These are phyloP conservation scores for Brenthis hecate DNA, from an alignment of 2,888 invertebrate genomes.

Conservation along the genomic window DNA sequence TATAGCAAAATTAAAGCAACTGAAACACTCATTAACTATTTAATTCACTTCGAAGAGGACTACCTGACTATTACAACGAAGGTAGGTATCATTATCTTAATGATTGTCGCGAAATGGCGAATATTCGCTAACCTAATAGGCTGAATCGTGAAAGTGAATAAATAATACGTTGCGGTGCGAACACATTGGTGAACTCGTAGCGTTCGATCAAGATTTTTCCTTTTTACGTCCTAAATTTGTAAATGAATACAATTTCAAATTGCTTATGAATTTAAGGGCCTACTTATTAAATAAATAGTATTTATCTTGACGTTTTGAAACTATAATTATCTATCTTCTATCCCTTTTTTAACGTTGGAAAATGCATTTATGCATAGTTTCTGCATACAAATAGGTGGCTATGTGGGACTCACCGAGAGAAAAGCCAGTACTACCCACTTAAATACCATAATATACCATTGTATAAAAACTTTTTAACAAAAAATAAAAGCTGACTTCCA, in stretches of 20 bases:
- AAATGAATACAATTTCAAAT: background rate
- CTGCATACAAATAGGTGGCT: no score
- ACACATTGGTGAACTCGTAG: constrained; percentile 16
- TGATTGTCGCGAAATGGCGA: constrained; percentile 46
- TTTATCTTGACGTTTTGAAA: no score
- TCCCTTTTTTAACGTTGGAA: no score
- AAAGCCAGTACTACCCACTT: no score
- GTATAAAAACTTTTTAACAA: no score
- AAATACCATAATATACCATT: no score
- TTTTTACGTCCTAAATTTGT: background rate
- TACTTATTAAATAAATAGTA: no score
- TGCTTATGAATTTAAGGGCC: background rate
- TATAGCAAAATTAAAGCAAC: constrained; percentile 36
- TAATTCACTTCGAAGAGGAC: constrained; percentile 35
- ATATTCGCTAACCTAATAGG: constrained; percentile 56
- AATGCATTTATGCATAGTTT: no score
- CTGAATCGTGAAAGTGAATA: constrained; percentile 55
- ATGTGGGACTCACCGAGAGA: no score
- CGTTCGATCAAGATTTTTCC: background rate
- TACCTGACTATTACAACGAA: constrained; percentile 37
- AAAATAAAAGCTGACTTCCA: no score
- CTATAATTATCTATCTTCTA: no score
- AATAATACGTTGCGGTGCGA: constrained; percentile 44
- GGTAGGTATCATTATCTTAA: constrained; percentile 54
- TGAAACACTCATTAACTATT: constrained; percentile 41